Evolutionary conservation across 2,888 invertebrate genomes (phyloP), one percentile per base, ranked within the genome.

Genomic region (Leucania comma): DNA sequence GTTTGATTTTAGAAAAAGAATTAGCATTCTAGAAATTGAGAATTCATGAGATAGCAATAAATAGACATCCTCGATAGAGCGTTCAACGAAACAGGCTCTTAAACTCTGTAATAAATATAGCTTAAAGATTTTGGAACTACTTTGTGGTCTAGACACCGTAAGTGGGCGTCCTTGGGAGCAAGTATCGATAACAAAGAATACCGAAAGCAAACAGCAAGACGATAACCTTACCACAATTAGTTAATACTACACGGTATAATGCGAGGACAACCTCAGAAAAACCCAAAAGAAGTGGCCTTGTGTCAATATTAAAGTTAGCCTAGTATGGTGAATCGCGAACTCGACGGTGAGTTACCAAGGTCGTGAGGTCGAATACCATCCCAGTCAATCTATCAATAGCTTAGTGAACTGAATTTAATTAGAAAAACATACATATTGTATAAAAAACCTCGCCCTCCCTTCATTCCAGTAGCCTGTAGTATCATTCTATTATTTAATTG

Each of bases 261-360:
- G 46, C 64, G 35, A 38, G 46, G 73, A 63, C 20, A 63, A 22
- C 12, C 12, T 20, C n/a, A 1, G 32, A 20, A 22, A 72, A 71
- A n/a, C 20, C 12, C 10, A 54, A 62, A 57, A 42, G 22, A 26
- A 14, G 38, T 32, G 26, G 14, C 70, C 38, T 72, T 72, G 72
- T 3, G 12, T 17, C 42, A 24, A 32, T 72, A 2, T 14, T 38
- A 42, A 68, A 32, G 32, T 54, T 54, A 29, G 53, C 1, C 20
- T 54, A 29, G 0, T 26, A 53, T 32, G 22, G 32, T 29, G 14
- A 35, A 3, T 32, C 12, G 32, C 32, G 22, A n/a, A 56, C 32
- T 35, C 22, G 5, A 57, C 56, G 17, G 17, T 42, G 56, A 22
- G 8, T 38, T 22, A 6, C 14, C 35, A 17, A 35, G 57, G 35